phyloP scores from a whole-genome alignment of 2,113 vertebrate species.

The Sphyrna mokarran region DNA sequence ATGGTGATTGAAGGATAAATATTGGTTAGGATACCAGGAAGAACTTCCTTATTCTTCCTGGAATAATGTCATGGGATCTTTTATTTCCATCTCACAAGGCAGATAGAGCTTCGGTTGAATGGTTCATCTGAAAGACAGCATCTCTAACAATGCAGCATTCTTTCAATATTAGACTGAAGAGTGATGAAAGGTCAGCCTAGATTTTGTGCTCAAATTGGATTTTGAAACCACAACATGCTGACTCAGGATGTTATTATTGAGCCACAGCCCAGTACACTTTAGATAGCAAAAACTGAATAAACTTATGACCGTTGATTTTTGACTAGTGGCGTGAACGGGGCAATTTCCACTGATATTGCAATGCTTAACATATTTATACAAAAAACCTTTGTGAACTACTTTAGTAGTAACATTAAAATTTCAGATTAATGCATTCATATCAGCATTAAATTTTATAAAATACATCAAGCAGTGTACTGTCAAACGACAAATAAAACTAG shows the following conservation, averaged over 20 bases:
- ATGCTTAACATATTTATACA: not conserved
- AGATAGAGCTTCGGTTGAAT: not conserved
- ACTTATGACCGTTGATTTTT: not conserved
- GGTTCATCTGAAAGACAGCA: not conserved
- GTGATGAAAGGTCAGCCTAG: not conserved
- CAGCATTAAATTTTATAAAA: not conserved
- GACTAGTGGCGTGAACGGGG: not conserved
- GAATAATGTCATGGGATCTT: not conserved
- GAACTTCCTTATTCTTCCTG: not conserved
- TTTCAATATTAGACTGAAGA: not conserved
- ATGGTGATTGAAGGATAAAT: not conserved
- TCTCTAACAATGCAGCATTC: not conserved
- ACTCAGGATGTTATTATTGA: not conserved
- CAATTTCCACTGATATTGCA: not conserved
- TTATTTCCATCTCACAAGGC: not conserved
- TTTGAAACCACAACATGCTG: too few species aligned
- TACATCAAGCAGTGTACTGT: not conserved
- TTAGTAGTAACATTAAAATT: not conserved
- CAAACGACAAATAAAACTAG: not conserved
- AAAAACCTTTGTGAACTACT: not conserved
- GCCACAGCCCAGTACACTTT: not conserved
- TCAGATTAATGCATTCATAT: not conserved
- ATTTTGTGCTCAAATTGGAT: not conserved
- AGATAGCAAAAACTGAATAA: not conserved
- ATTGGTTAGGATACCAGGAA: not conserved